These are phyloP conservation scores for Philereme transversata DNA, from an alignment of 2,888 invertebrate species.

Conservation along the genomic window DNA sequence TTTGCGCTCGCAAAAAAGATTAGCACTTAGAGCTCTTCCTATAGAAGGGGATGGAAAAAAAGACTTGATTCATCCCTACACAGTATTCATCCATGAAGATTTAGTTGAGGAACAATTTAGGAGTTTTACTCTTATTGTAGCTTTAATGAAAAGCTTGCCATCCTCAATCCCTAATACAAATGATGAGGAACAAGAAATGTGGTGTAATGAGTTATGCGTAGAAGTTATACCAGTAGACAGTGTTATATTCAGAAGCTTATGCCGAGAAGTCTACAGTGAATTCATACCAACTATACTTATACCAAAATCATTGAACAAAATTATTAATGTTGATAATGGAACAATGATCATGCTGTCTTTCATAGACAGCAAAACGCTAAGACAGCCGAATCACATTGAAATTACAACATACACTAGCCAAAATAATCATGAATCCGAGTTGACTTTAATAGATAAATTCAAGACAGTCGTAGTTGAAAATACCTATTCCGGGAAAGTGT, in stretches of 20 bases:
- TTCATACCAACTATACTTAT: constrained; percentile 80
- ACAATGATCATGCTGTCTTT: constrained; percentile 80
- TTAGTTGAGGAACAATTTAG: constrained; percentile 62
- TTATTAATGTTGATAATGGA: constrained; percentile 82
- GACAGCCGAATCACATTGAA: constrained; percentile 76
- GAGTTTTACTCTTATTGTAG: constrained; percentile 59
- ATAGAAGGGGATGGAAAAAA: constrained; percentile 76
- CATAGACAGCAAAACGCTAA: constrained; percentile 56
- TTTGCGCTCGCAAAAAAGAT: constrained; percentile 55
- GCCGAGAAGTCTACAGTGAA: constrained; percentile 68
- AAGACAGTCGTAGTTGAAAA: constrained; percentile 78
- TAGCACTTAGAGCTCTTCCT: constrained; percentile 68
- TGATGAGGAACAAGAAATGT: constrained; percentile 47
- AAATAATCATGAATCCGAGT: constrained; percentile 51
- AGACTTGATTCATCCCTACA: constrained; percentile 74
- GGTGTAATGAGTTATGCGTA: constrained; percentile 62
- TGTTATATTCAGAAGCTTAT: constrained; percentile 69
- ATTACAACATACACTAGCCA: constrained; percentile 74
- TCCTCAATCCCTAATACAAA: constrained; percentile 51
- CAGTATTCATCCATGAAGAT: constrained; percentile 75
- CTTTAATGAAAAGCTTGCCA: constrained; percentile 69
- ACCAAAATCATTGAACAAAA: constrained; percentile 78
- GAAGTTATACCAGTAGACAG: constrained; percentile 72
- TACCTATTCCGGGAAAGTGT: constrained; percentile 74
- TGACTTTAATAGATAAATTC: constrained; percentile 71